These are phyloP conservation scores for Halichondria panicea DNA, from an alignment of 37 sponge, comb jelly and placozoan genomes.

Conservation along the genomic window DNA sequence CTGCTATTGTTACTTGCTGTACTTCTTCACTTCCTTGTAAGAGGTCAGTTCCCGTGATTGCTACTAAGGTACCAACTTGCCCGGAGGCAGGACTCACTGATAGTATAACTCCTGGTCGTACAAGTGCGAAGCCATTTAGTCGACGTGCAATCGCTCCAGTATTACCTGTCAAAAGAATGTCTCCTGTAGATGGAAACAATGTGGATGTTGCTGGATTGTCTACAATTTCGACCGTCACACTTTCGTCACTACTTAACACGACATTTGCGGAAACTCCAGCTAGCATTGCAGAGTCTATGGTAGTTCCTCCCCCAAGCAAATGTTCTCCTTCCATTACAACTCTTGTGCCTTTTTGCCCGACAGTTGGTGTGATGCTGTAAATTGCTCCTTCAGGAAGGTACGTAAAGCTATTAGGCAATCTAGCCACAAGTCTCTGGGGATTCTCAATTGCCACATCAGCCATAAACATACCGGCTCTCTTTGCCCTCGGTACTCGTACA, in stretches of 20 bases:
- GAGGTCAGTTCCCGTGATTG: slow-evolving; percentile 52
- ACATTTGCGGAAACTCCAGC: slow-evolving; percentile 49
- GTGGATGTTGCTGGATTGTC: neutral
- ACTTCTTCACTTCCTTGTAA: slow-evolving; percentile 10
- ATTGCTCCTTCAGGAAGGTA: slow-evolving; percentile 68
- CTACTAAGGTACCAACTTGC: slow-evolving; percentile 66
- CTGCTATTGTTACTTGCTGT: slow-evolving; percentile 23
- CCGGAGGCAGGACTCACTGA: slow-evolving; percentile 42
- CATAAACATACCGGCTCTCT: slow-evolving; percentile 15
- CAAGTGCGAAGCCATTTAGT: slow-evolving; percentile 30
- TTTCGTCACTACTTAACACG: neutral
- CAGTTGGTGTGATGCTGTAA: slow-evolving; percentile 20
- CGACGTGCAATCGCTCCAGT: slow-evolving; percentile 52
- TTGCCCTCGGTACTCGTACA: slow-evolving; percentile 49
- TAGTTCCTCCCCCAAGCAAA: slow-evolving; percentile 61
- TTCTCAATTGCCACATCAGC: slow-evolving; percentile 62
- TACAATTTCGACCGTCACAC: neutral
- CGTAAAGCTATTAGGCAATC: slow-evolving; percentile 56
- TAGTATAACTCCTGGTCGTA: slow-evolving; percentile 47
- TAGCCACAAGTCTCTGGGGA: slow-evolving; percentile 15
- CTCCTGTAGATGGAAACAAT: neutral
- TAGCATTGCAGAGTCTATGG: slow-evolving; percentile 30
- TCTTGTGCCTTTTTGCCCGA: slow-evolving; percentile 67
- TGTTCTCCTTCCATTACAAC: slow-evolving; percentile 47
- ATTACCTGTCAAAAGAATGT: slow-evolving; percentile 24